phyloP scores from a whole-genome alignment of 2,113 vertebrate genomes.

The Calyptommatus sinebrachiatus region DNA sequence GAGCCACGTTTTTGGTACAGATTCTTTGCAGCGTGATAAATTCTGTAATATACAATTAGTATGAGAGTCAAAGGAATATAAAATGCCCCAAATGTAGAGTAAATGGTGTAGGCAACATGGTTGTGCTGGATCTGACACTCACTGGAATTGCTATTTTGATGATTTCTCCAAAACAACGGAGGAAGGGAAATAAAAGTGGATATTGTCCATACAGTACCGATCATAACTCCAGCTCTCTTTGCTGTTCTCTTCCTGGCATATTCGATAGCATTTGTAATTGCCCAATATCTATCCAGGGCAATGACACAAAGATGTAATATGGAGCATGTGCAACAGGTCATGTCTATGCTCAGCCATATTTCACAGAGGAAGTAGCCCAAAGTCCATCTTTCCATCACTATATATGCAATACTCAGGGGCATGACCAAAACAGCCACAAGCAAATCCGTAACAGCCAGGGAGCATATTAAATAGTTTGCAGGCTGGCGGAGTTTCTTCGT shows the following conservation, averaged over 20 bases:
- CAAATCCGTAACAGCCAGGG: constrained; percentile 86
- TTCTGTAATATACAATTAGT: constrained; percentile 87
- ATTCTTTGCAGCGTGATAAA: constrained; percentile 84
- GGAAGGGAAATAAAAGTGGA: constrained; percentile 87
- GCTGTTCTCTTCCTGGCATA: constrained; percentile 82
- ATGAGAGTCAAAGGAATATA: constrained; percentile 88
- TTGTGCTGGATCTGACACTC: constrained; percentile 84
- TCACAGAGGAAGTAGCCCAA: constrained; percentile 85
- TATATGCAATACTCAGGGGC: constrained; percentile 88
- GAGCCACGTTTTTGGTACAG: constrained; percentile 90
- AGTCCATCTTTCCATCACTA: constrained; percentile 80
- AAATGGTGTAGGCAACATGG: constrained; percentile 86
- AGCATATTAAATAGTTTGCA: constrained; percentile 90
- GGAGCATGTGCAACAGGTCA: constrained; percentile 91
- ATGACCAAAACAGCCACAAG: constrained; percentile 87
- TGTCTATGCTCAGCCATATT: constrained; percentile 87
- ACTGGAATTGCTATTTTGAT: constrained; percentile 52
- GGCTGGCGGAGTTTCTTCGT: constrained; percentile 89
- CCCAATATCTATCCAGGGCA: constrained; percentile 89
- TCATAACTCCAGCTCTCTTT: constrained; percentile 78
- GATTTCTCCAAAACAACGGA: constrained; percentile 85
- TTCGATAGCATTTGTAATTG: constrained; percentile 86
- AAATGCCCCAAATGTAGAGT: constrained; percentile 87
- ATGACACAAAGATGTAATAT: constrained; percentile 90
- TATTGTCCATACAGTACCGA: constrained; percentile 80